Evolutionary conservation across 2,113 vertebrate species (phyloP).

Genomic region (Bolborhynchus lineola): DNA sequence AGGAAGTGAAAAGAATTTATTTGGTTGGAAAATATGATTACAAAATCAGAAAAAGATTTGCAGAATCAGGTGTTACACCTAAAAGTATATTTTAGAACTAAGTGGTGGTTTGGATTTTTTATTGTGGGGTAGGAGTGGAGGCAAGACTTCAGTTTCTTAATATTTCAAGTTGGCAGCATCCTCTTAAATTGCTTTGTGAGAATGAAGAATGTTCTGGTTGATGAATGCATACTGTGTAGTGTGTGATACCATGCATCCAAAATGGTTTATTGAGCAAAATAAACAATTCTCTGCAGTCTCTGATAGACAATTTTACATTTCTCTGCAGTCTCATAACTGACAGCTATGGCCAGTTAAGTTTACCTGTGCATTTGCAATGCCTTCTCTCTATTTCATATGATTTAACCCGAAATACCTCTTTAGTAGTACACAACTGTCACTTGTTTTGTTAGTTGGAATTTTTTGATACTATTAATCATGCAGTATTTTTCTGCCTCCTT

Average conservation of each 20-base stretch:
- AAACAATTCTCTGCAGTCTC: constrained; percentile 33
- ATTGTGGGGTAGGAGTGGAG: background rate
- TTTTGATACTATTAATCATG: background rate
- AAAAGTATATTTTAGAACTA: background rate
- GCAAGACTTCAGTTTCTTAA: background rate
- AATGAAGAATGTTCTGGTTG: background rate
- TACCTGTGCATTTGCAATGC: background rate
- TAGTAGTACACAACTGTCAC: background rate
- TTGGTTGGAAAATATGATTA: background rate
- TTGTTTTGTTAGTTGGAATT: background rate
- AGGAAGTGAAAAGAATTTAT: background rate
- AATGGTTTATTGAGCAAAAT: constrained; percentile 56
- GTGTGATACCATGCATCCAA: constrained; percentile 43
- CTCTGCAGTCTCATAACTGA: constrained; percentile 10
- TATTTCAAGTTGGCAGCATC: constrained; percentile 23
- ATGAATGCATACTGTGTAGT: constrained; percentile 23
- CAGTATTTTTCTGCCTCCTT: background rate
- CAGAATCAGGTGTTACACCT: background rate
- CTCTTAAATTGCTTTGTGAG: constrained; percentile 31
- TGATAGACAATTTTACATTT: background rate
- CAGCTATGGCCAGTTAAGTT: background rate
- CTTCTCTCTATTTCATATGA: background rate
- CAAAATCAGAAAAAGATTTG: background rate
- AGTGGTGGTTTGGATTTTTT: background rate
- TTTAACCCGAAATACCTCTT: background rate